These are phyloP conservation scores for Augiades crinisus DNA, from an alignment of 2,888 invertebrate genomes.

Conservation along the genomic window DNA sequence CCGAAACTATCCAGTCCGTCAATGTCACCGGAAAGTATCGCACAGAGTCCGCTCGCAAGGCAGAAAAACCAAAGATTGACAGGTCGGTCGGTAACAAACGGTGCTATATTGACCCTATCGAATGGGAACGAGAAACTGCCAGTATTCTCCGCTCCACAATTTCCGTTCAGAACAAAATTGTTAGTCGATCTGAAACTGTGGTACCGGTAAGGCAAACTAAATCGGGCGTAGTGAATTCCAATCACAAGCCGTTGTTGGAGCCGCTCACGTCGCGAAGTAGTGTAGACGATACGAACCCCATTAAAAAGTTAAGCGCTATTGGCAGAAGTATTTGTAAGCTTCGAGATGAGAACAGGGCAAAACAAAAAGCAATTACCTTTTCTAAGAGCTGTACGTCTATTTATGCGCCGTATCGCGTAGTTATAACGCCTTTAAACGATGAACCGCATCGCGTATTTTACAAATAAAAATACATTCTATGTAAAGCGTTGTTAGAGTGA, in stretches of 20 bases:
- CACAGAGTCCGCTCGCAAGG: constrained; percentile 68
- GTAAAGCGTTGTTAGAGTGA: constrained; percentile 30
- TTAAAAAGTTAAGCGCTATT: constrained; percentile 69
- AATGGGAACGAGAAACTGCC: constrained; percentile 81
- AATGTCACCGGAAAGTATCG: constrained; percentile 58
- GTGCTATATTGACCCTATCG: constrained; percentile 74
- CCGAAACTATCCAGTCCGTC: constrained; percentile 49
- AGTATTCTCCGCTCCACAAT: constrained; percentile 76
- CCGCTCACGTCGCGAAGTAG: constrained; percentile 50
- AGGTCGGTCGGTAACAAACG: constrained; percentile 78
- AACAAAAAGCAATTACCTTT: constrained; percentile 60
- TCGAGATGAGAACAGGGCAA: constrained; percentile 55
- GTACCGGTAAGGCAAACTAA: constrained; percentile 56
- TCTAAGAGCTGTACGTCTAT: constrained; percentile 69
- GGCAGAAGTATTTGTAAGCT: constrained; percentile 70
- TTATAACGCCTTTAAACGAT: constrained; percentile 59
- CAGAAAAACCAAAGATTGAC: constrained; percentile 62
- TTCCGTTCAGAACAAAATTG: constrained; percentile 67
- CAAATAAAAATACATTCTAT: constrained; percentile 38
- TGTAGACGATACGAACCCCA: constrained; percentile 53
- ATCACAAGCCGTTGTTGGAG: constrained; percentile 46
- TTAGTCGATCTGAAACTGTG: constrained; percentile 48
- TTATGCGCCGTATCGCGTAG: constrained; percentile 64
- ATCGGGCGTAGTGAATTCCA: constrained; percentile 51
- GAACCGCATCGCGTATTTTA: constrained; percentile 43